Evolutionary conservation across 2,888 invertebrate genomes (phyloP), one percentile per base, ranked within the genome.

Genomic region (Pseudococcus jackbeardsleyi): DNA sequence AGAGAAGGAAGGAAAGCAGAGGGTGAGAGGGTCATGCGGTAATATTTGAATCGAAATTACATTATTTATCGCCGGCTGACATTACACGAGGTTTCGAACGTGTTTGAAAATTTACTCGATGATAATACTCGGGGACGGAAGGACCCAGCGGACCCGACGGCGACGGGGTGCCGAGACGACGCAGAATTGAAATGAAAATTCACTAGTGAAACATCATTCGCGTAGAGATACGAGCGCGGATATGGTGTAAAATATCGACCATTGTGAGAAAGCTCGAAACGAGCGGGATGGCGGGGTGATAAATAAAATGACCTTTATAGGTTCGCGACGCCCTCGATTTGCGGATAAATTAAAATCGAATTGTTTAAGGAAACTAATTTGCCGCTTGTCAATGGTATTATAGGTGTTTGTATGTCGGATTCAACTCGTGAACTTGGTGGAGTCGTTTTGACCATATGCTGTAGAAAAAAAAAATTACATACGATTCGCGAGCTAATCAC

Each of bases 241-340:
- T 59, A 59, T n/a, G 59, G 19, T n/a, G 59, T 19, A 19, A 59
- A 59, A 59, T 59, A 59, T 59, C 59, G 59, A 59, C 59, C 59
- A 59, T 59, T 59, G 59, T 19, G 59, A 59, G 59, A 59, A 19
- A 59, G 59, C 26, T 33, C 59, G 19, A 7, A 59, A 19, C 19
- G 19, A 19, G 19, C 7, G 59, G n/a, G 19, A 0, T 19, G 19
- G 19, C 19, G 19, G 59, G n/a, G 19, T 9, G 6, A 59, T 59
- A 59, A 59, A 59, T 59, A 19, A 59, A 59, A 59, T 59, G 59
- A 59, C 59, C 59, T 59, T 59, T 59, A 59, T 59, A 19, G 59
- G 59, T 59, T 59, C 59, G 59, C 59, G 59, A 59, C 59, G 59
- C 59, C 59, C 59, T 59, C 59, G 59, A 59, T 59, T 59, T n/a